Base-by-base conservation (phyloP, 2,797 vertebrate species). In the Ataeniobius toweri region DNA sequence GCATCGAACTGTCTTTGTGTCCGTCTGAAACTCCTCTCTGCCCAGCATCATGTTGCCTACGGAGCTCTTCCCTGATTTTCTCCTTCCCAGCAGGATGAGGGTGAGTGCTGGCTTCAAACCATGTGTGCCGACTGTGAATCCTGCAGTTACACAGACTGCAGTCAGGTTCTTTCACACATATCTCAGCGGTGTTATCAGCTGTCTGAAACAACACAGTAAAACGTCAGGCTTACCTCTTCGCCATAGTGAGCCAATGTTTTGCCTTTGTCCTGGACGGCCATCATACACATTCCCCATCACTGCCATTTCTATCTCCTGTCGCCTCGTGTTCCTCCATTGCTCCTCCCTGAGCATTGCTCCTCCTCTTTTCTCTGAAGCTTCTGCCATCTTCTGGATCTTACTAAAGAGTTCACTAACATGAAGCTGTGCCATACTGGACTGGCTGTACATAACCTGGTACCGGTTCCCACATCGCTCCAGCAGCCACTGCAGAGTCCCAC, bases 21-120 rank as follows among this genome's bases (percentile, higher is more conserved):
- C n/a, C 0, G 20, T 46, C 46, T 71, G 68, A 61, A 94, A 89
- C 76, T 80, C 71, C 1, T 46, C 68, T 56, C 71, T 65, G 18
- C 74, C 74, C 46, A 94, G 80, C 77, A 94, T 91, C 74, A 77
- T 56, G 75, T 93, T 92, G 2, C 85, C 91, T 14, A 78, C 79
- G 10, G 88, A 85, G 67, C 90, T 93, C 78, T 93, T 94, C 8
- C 91, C 92, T 14, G 92, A 87, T 22, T 46, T 84, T 46, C 90
- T 91, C 75, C 91, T 84, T 22, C 92, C 93, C 46, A 94, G 78
- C 48, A 94, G 80, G 68, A 93, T 63, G 28, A 93, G 81, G 22
- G 78, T n/a, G 0, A 92, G 77, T 5, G 39, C 51, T 5, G 48
- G 58, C 8, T 28, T 71, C 3, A 26, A 13, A 59, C 3, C 16